A percentile compares a stretch with the other conserved stretches of the same genome.
Conservation (phyloP, 2,113 vertebrate species). For the Oenanthe melanoleuca region DNA sequence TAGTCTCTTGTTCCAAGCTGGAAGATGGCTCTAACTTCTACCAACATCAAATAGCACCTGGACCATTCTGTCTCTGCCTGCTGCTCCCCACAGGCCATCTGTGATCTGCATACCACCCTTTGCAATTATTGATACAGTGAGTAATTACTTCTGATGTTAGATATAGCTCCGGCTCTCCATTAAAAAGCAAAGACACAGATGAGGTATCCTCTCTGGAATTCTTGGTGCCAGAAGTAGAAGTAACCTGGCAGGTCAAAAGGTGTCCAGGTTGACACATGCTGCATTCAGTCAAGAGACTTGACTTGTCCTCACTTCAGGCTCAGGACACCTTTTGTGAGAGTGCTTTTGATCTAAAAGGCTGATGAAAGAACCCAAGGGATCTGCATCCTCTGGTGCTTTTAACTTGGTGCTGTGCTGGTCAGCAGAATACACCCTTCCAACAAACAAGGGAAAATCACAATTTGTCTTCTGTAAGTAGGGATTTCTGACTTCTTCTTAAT, state of each 20-base stretch:
- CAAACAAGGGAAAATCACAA: background rate
- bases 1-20: background rate
- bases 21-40: conserved; percentile 16
- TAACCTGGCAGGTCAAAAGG: conserved; percentile 25
- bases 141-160: conserved; percentile 45
- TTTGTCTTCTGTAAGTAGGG: background rate
- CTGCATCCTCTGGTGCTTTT: accelerated
- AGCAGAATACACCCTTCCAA: background rate
- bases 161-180: conserved; percentile 8
- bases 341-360: background rate
- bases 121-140: conserved; percentile 15
- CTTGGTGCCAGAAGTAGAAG: conserved; percentile 22
- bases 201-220: conserved; percentile 28
- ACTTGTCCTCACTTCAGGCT: conserved; percentile 20
- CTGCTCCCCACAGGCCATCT: conserved; percentile 36
- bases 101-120: conserved; percentile 7
- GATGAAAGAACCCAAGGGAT: background rate
- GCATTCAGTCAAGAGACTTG: background rate
- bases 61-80: conserved; percentile 15
- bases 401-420: background rate
- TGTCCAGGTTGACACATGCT: conserved; percentile 15
- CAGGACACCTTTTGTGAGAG: background rate
- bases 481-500: background rate
- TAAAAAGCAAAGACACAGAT: conserved; percentile 4
- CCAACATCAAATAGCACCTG: conserved; percentile 39